Conservation (phyloP, 53 echinoderm and acorn worm genomes). For the Antedon mediterranea region DNA sequence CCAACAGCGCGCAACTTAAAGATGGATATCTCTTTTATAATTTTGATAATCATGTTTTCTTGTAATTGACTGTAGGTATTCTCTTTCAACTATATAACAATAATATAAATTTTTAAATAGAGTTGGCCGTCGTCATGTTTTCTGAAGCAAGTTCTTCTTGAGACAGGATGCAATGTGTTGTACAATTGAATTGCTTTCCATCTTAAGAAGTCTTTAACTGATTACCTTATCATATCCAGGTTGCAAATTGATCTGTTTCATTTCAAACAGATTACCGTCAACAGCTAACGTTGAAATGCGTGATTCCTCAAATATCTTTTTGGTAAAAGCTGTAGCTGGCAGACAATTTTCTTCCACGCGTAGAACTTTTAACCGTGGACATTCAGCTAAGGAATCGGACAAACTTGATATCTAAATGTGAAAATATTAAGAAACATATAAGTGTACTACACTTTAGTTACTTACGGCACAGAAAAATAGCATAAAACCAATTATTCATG, state of each 20-base stretch:
- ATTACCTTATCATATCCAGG: constrained; percentile 57
- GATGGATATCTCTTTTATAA: too few relatives aligned
- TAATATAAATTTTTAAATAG: too few relatives aligned
- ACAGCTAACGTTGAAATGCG: constrained; percentile 48
- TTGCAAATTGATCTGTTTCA: constrained; percentile 59
- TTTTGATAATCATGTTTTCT: too few relatives aligned
- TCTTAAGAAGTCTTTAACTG: background rate
- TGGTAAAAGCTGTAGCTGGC: constrained; percentile 35
- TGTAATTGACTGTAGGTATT: too few relatives aligned
- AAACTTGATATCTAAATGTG: constrained; percentile 50
- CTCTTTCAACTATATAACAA: too few relatives aligned
- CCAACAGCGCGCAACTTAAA: too few relatives aligned
- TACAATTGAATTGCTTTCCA: background rate
- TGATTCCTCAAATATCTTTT: constrained; percentile 53
- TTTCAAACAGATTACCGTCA: constrained; percentile 87
- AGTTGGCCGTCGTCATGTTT: too few relatives aligned
- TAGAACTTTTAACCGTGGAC: constrained; percentile 82
- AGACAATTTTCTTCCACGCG: constrained; percentile 89
- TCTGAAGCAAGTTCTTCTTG: too few relatives aligned
- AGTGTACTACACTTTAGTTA: too few relatives aligned
- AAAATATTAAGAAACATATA: background rate
- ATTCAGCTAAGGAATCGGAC: constrained; percentile 48
- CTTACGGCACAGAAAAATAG: too few relatives aligned
- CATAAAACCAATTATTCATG: too few relatives aligned
- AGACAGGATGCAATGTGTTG: background rate